Conservation (phyloP, 2,797 vertebrate species). For the Alosa sapidissima region DNA sequence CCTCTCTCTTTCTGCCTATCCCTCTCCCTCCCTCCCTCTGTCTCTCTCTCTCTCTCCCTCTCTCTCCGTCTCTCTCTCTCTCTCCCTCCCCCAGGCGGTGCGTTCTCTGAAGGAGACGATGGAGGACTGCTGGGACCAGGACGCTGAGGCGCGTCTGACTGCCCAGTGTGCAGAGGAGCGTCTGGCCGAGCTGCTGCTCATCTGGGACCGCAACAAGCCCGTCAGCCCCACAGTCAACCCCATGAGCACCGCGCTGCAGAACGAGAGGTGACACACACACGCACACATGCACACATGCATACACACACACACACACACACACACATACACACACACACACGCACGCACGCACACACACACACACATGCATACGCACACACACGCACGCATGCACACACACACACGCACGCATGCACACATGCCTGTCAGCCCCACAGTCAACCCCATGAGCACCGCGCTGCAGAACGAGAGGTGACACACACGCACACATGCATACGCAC, state of each 20-base stretch:
- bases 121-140: slow-evolving; percentile 99
- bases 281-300: background rate
- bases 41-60: background rate
- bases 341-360: background rate
- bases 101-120: slow-evolving; percentile 98
- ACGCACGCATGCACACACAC: background rate
- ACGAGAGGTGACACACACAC: background rate
- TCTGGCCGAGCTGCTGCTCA: slow-evolving; percentile 94
- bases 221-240: slow-evolving; percentile 96
- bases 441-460: background rate
- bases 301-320: background rate
- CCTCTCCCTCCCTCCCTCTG: background rate
- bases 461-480: background rate
- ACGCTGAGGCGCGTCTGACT: slow-evolving; percentile 95
- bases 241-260: slow-evolving; percentile 91
- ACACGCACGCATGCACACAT: background rate
- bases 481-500: background rate
- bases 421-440: too few species aligned
- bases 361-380: background rate
- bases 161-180: slow-evolving; percentile 97
- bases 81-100: slow-evolving; percentile 78
- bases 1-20: background rate
- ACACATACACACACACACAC: background rate
- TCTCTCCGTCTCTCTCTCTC: background rate
- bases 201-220: slow-evolving; percentile 97